Evolutionary conservation across 2,113 vertebrate species (phyloP).

Genomic region (Pitta sordida): DNA sequence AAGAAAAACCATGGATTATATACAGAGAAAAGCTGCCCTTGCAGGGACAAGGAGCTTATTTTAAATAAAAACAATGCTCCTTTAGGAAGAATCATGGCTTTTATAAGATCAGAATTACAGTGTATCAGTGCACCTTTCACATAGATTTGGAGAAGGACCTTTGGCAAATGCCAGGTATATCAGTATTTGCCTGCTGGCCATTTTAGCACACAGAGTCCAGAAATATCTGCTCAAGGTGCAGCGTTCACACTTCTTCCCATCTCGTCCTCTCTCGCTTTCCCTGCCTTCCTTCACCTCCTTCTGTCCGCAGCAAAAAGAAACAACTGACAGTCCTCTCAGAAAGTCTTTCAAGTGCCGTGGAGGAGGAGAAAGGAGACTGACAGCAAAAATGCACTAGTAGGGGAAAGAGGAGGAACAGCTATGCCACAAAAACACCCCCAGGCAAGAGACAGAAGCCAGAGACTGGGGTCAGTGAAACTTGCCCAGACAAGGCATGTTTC

Average conservation of each 20-base stretch:
- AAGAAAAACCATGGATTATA: background rate
- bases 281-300: background rate
- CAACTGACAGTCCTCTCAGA: background rate
- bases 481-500: conserved; percentile 32
- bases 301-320: background rate
- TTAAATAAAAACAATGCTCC: background rate
- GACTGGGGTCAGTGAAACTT: conserved; percentile 41
- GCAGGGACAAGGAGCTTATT: background rate
- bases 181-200: background rate
- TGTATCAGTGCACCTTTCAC: background rate
- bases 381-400: conserved; percentile 28
- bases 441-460: conserved; percentile 41
- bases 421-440: conserved; percentile 34
- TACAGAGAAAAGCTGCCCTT: background rate
- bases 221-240: background rate
- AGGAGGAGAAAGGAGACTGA: conserved; percentile 22
- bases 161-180: background rate
- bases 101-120: background rate
- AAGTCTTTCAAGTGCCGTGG: background rate
- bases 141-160: background rate
- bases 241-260: background rate
- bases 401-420: conserved; percentile 20
- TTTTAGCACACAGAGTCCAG: background rate
- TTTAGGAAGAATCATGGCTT: background rate
- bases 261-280: background rate